These are phyloP conservation scores for Bombus huntii DNA, from an alignment of 1,140 invertebrate species.

Conservation along the genomic window DNA sequence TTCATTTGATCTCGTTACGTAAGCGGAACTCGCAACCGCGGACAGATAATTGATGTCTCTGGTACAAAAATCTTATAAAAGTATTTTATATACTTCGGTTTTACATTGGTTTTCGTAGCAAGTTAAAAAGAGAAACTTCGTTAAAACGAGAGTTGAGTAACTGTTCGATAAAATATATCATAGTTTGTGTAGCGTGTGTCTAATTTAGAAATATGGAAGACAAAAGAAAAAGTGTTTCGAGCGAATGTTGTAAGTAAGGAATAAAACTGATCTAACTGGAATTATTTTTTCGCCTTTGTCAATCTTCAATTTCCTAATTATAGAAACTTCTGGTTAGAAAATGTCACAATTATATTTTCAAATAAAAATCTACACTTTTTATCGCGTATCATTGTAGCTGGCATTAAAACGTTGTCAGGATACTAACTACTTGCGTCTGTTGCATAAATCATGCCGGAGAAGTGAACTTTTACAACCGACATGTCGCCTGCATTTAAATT, in stretches of 20 bases:
- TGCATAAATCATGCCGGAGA: background rate
- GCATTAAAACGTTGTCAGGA: background rate
- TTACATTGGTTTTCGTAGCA: background rate
- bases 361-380: background rate
- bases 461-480: too few species aligned
- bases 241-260: too few species aligned
- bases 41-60: background rate
- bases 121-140: background rate
- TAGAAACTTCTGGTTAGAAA: background rate
- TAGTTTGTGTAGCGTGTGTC: background rate
- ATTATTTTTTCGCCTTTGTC: background rate
- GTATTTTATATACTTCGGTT: background rate
- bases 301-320: background rate
- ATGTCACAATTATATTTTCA: background rate
- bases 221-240: background rate
- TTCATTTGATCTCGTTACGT: conserved; percentile 30
- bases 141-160: background rate
- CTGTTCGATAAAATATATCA: background rate
- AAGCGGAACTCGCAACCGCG: background rate
- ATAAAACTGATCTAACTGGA: too few species aligned
- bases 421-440: background rate
- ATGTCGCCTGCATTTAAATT: background rate
- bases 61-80: background rate
- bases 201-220: background rate
- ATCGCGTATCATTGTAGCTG: background rate